Evolutionary conservation across 2,888 invertebrate species (phyloP), one percentile per base, ranked within the genome.

Genomic region (Oxycera nigricornis): DNA sequence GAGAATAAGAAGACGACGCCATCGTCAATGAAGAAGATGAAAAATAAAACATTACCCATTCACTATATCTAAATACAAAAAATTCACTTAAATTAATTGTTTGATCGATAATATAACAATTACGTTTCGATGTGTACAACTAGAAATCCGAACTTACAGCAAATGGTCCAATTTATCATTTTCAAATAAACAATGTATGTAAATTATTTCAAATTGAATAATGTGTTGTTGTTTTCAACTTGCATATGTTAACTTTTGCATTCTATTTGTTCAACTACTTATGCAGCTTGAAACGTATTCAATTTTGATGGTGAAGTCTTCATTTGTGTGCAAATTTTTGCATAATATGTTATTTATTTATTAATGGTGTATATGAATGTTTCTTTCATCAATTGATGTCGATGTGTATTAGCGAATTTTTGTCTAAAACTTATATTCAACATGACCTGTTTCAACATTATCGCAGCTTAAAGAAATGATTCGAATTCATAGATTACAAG

Each of bases 11-110:
- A 46, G 3, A 46, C 46, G n/a, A 11, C n/a, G n/a, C n/a, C n/a
- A n/a, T n/a, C n/a, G n/a, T n/a, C n/a, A n/a, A n/a, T n/a, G n/a
- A n/a, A n/a, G n/a, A n/a, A n/a, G n/a, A n/a, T n/a, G n/a, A n/a
- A n/a, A n/a, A n/a, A n/a, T n/a, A n/a, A n/a, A n/a, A n/a, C n/a
- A n/a, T n/a, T n/a, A n/a, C n/a, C n/a, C n/a, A n/a, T n/a, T 46
- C 46, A 46, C 46, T 46, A n/a, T 46, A 46, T 17, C 46, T 46
- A 46, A 46, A 46, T 46, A 46, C 46, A 46, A 46, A 46, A 46
- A 35, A 7, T 46, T 46, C 17, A n/a, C 46, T 46, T 46, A 46
- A n/a, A 11, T 7, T 14, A 46, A 7, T 46, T n/a, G 3, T 6
- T 11, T 7, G 11, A 46, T 46, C 46, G 46, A 46, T n/a, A 46